Evolutionary conservation across 2,797 vertebrate genomes (phyloP), one percentile per base, ranked within the genome.

Genomic region (Fistularia tabacaria): DNA sequence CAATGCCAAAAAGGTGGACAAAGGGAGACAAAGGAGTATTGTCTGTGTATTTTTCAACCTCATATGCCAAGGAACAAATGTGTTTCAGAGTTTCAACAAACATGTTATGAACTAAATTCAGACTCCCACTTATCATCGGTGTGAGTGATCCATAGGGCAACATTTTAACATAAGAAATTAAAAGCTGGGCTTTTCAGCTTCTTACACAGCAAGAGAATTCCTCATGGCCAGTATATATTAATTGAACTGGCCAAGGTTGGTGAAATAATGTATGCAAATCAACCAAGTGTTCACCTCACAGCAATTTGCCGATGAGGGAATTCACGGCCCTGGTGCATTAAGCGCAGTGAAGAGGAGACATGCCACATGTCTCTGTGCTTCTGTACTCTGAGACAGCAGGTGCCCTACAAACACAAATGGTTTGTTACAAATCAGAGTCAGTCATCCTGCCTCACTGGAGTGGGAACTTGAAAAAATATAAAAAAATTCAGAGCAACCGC

Each of bases 261-360:
- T 49, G 64, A 75, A 81, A 85, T 81, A 84, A 84, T 66, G 76
- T 84, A 87, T 85, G 84, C 69, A 84, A 85, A 86, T 84, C 70
- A 77, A 86, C 73, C 72, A 74, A 25, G 77, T 74, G 69, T 86
- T 87, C 84, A 78, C 81, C 82, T 84, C 79, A 80, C 73, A 86
- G 76, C 78, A 82, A 82, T 87, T 82, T 80, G 81, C 80, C 85
- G 85, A 85, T 85, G 78, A 71, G 79, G 69, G 82, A 83, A 86
- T 75, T 86, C 76, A 73, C 48, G 71, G 82, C 68, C 54, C 46
- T 8, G 44, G 57, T 49, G 51, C 25, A 45, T 37, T 54, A 57
- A 70, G 64, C 61, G 61, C 54, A 47, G 53, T 49, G 52, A 59
- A 56, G 72, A 70, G 63, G 65, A 47, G 36, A 41, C 42, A 43